These are phyloP conservation scores for Leptogaster cylindrica DNA, from an alignment of 2,888 invertebrate genomes.

Conservation along the genomic window DNA sequence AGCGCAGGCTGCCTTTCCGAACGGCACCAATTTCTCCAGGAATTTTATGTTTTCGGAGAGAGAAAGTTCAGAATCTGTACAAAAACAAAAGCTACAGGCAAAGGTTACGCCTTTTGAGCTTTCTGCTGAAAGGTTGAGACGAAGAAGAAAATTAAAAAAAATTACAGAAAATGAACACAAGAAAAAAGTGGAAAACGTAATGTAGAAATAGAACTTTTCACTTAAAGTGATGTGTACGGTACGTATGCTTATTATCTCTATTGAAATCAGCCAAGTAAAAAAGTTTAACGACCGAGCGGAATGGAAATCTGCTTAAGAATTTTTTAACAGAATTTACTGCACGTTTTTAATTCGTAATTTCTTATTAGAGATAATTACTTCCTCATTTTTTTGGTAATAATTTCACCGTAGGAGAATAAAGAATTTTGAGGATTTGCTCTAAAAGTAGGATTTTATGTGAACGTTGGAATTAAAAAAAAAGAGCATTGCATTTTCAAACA, in stretches of 20 bases:
- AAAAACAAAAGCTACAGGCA: not conserved
- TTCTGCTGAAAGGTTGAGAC: not conserved
- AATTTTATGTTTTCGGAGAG: not conserved
- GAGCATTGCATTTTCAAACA: too few relatives aligned
- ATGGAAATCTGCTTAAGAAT: conserved; percentile 5
- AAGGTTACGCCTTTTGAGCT: conserved; percentile 23
- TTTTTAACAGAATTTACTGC: conserved; percentile 4
- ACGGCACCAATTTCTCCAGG: not conserved
- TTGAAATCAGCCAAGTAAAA: conserved; percentile 9
- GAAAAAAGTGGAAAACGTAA: too few relatives aligned
- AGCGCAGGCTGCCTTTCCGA: not conserved
- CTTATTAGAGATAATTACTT: too few relatives aligned
- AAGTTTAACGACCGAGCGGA: not conserved
- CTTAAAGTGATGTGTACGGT: too few relatives aligned
- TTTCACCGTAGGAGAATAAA: too few relatives aligned
- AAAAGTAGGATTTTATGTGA: too few relatives aligned
- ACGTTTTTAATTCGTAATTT: too few relatives aligned
- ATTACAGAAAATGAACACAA: conserved; percentile 15
- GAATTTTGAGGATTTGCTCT: too few relatives aligned
- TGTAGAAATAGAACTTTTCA: too few relatives aligned
- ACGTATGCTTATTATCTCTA: conserved; percentile 26
- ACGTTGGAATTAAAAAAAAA: too few relatives aligned
- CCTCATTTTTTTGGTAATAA: too few relatives aligned
- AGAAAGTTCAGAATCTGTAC: conserved; percentile 11
- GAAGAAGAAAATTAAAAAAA: not conserved